Base-by-base conservation (phyloP, 2,888 invertebrate genomes). In the Balanococcus diminutus region DNA sequence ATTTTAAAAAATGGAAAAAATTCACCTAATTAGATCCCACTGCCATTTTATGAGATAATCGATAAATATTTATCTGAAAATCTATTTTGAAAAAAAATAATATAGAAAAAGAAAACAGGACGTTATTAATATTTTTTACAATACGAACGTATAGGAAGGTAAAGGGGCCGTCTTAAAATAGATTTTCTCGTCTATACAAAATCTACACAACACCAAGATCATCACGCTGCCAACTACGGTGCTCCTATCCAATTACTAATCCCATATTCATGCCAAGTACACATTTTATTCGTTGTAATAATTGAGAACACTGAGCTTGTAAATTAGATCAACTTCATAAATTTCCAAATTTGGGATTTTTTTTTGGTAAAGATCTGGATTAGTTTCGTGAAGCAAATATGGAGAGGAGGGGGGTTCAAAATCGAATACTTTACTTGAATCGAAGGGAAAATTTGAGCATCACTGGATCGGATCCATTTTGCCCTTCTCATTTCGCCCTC, bases 191-290 rank as follows among this genome's bases (percentile, higher is more conserved):
- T 36, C 36, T 19, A 8, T 28, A 36, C n/a, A 19, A 19, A 36
- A 79, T 22, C 75, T 79, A 79, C 19, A 79, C 19, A 72, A 16
- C 72, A 79, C 28, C 28, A 36, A 79, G 75, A 79, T 79, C 32
- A 72, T 25, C 8, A 42, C 56, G 36, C 75, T 79, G 75, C 75
- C 75, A 79, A 79, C 75, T 72, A 79, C 75, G 36, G 36, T 79
- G 75, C 6, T 79, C 75, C 32, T 79, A 79, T 79, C 36, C 36
- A 79, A 79, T 79, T 79, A 79, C 75, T 36, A 79, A 8, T 79
- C n/a, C 31, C 36, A 79, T 36, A 79, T 14, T n/a, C 75, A 79
- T 79, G 75, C 75, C 75, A 79, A 79, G 19, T 79, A 79, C 28
- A 67, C 67, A 19, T 36, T 79, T 79, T 79, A 79, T 79, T 79